Percentiles rank a stretch among this genome's conserved stretches.
phyloP scores from a whole-genome alignment of 2,113 vertebrate genomes.

The Melanotaenia duboulayi region DNA sequence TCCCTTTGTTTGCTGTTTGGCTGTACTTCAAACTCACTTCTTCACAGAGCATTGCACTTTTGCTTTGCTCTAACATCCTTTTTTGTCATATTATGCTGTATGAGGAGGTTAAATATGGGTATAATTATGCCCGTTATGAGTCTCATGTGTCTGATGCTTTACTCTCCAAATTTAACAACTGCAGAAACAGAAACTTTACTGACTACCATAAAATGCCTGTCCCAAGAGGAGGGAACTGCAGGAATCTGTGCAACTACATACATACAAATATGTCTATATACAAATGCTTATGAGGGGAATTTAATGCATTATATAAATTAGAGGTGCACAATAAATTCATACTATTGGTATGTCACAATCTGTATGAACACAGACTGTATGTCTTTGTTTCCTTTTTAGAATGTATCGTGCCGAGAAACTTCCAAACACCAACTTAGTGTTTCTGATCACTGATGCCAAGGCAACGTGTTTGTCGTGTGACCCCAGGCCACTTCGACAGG shows the following conservation, averaged over 20 bases:
- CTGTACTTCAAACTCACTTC: conserved; percentile 45
- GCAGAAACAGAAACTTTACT: conserved; percentile 78
- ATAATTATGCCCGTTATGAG: conserved; percentile 74
- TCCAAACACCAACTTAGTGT: conserved; percentile 95
- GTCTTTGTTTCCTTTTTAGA: conserved; percentile 75
- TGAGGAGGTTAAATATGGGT: conserved; percentile 62
- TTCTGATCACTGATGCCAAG: conserved; percentile 95
- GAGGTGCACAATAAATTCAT: neutral
- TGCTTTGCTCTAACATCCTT: conserved; percentile 47
- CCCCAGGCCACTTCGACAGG: conserved; percentile 91
- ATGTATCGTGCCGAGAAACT: conserved; percentile 95
- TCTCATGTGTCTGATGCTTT: conserved; percentile 75
- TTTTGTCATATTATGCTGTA: conserved; percentile 48
- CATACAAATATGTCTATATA: conserved; percentile 5
- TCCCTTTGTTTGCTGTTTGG: conserved; percentile 45
- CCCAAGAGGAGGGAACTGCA: conserved; percentile 44
- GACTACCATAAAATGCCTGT: conserved; percentile 74
- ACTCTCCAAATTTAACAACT: conserved; percentile 77
- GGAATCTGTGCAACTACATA: conserved; percentile 14
- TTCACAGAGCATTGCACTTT: conserved; percentile 46
- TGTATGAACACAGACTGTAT: neutral
- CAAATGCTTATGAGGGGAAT: neutral
- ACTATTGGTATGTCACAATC: neutral
- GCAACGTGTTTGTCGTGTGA: conserved; percentile 93
- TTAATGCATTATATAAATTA: neutral